phyloP scores from a whole-genome alignment of 53 echinoderm and acorn worm genomes.

The Echinometra lucunter region DNA sequence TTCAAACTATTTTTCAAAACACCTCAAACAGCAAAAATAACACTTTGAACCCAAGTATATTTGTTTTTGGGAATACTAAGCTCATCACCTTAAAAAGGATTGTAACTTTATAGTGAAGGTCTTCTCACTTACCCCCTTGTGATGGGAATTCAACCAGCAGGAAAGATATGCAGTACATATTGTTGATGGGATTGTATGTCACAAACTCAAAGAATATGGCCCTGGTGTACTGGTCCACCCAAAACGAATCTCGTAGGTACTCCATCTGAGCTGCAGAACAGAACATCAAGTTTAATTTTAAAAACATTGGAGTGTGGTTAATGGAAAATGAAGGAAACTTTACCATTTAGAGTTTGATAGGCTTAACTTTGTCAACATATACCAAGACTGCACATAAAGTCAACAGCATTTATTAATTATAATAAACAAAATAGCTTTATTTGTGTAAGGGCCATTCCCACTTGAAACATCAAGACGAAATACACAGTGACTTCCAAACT shows the following conservation, averaged over 20 bases:
- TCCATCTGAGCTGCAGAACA: constrained; percentile 33
- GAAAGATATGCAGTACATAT: constrained; percentile 86
- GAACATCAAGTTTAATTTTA: background rate
- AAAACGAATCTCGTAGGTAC: constrained; percentile 81
- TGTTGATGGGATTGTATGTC: constrained; percentile 84
- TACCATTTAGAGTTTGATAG: background rate
- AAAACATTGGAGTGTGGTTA: background rate
- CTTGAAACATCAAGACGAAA: too few relatives aligned
- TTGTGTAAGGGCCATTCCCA: too few relatives aligned
- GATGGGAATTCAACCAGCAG: constrained; percentile 90
- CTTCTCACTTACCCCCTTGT: constrained; percentile 79
- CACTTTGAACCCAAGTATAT: too few relatives aligned
- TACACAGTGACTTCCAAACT: too few relatives aligned
- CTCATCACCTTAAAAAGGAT: background rate
- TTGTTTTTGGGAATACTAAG: background rate
- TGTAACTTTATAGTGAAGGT: background rate
- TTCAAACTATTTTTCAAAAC: too few relatives aligned
- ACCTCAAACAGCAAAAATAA: too few relatives aligned
- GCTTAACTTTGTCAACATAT: background rate
- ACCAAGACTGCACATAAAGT: too few relatives aligned
- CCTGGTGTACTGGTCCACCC: constrained; percentile 93
- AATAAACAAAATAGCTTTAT: too few relatives aligned
- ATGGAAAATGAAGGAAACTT: background rate
- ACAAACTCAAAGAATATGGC: constrained; percentile 96
- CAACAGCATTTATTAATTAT: too few relatives aligned